Evolutionary conservation across 1,140 invertebrate genomes (phyloP).

Genomic region (Nebria ingens): DNA sequence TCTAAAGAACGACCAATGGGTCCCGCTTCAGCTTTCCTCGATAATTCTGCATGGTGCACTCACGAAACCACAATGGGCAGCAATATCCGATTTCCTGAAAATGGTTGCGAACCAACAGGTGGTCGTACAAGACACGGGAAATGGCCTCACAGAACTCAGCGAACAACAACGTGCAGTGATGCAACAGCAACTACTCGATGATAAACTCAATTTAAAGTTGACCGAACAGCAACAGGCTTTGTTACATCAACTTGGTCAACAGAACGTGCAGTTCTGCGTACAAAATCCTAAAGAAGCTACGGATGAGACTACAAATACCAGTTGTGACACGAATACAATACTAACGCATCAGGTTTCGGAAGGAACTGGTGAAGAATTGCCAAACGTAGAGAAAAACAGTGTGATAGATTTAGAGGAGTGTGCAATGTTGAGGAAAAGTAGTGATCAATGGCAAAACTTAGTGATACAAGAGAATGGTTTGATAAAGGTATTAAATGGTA

Average conservation of each 20-base stretch:
- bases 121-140: slow-evolving; percentile 38
- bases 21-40: slow-evolving; percentile 49
- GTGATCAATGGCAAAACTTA: slow-evolving; percentile 15
- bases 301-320: slow-evolving; percentile 26
- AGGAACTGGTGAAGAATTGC: not conserved
- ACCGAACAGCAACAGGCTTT: not conserved
- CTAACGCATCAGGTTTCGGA: not conserved
- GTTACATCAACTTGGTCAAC: not conserved
- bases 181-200: not conserved
- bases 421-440: not conserved
- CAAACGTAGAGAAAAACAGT: slow-evolving; percentile 7
- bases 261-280: not conserved
- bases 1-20: slow-evolving; percentile 49
- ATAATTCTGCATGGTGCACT: slow-evolving; percentile 49
- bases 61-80: slow-evolving; percentile 48
- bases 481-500: slow-evolving; percentile 15
- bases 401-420: slow-evolving; percentile 2
- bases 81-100: slow-evolving; percentile 47
- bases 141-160: slow-evolving; percentile 32
- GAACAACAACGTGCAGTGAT: slow-evolving; percentile 30
- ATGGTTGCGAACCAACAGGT: slow-evolving; percentile 46
- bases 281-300: slow-evolving; percentile 21
- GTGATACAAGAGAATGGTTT: slow-evolving; percentile 15
- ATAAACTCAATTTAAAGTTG: not conserved
- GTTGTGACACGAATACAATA: not conserved